These are phyloP conservation scores for Taurulus bubalis DNA, from an alignment of 2,113 vertebrate genomes.

Conservation along the genomic window DNA sequence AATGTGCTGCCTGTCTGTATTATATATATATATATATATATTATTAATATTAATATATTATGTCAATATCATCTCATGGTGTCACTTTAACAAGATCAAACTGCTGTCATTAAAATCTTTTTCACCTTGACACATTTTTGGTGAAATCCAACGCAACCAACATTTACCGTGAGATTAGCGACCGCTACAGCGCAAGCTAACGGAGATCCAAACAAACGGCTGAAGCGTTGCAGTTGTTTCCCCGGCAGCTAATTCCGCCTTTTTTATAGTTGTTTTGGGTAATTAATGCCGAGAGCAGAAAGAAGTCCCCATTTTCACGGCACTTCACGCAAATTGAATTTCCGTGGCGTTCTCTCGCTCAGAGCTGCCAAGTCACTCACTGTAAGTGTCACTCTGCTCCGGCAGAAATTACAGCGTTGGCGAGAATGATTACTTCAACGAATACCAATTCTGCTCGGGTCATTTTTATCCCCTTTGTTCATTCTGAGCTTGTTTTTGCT, in stretches of 20 bases:
- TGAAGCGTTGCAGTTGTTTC: not conserved
- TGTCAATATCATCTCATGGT: no score
- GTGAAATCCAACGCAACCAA: no score
- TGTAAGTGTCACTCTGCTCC: not conserved
- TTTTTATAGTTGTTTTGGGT: not conserved
- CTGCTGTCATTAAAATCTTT: no score
- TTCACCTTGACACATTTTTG: no score
- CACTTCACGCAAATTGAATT: slow-evolving; percentile 27
- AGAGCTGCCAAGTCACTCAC: slow-evolving; percentile 29
- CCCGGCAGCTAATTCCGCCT: not conserved
- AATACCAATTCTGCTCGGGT: not conserved
- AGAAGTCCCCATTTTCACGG: slow-evolving; percentile 20
- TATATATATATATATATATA: no score
- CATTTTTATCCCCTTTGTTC: not conserved
- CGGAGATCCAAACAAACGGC: not conserved
- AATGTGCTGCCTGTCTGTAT: not conserved
- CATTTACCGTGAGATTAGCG: not conserved
- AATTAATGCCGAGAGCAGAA: not conserved
- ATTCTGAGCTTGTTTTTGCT: not conserved
- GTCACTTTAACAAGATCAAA: no score
- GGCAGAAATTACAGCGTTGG: slow-evolving; percentile 3
- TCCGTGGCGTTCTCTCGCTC: not conserved
- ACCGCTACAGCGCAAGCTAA: not conserved
- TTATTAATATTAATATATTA: no score
- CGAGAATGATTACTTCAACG: slow-evolving; percentile 6